Percentiles rank a stretch among this genome's conserved stretches.
Evolutionary conservation across 2,888 invertebrate species (phyloP).

Genomic region (Andricus curvator): DNA sequence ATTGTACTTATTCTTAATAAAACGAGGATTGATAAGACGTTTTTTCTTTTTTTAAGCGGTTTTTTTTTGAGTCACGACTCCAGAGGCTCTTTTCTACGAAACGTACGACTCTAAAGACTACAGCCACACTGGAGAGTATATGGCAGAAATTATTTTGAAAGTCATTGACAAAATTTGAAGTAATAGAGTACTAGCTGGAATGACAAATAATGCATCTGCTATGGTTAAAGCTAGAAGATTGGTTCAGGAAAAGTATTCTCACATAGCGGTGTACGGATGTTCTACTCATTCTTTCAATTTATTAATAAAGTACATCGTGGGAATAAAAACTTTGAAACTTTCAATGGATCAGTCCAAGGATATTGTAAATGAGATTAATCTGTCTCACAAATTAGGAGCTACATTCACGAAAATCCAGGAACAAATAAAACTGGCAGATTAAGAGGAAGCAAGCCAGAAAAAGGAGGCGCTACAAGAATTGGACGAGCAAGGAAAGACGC

Average conservation of each 20-base stretch:
- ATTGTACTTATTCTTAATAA: too few relatives aligned
- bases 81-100: slow-evolving; percentile 51
- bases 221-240: slow-evolving; percentile 47
- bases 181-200: slow-evolving; percentile 47
- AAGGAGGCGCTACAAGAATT: background rate
- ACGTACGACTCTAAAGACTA: background rate
- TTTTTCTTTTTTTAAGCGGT: too few relatives aligned
- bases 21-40: too few relatives aligned
- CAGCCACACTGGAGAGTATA: slow-evolving; percentile 24
- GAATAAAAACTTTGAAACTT: too few relatives aligned
- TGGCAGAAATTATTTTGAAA: slow-evolving; percentile 7
- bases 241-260: too few relatives aligned
- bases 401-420: slow-evolving; percentile 49
- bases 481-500: background rate
- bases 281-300: too few relatives aligned
- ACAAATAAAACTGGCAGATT: slow-evolving; percentile 1
- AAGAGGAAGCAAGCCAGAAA: background rate
- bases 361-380: slow-evolving; percentile 50
- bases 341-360: slow-evolving; percentile 22
- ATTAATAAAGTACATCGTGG: too few relatives aligned
- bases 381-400: slow-evolving; percentile 43
- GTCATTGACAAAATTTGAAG: background rate
- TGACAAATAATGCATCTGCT: slow-evolving; percentile 51
- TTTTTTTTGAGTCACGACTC: slow-evolving; percentile 25
- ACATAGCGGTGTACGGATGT: too few relatives aligned